Conservation (phyloP, 2,797 vertebrate species). For the Microcaecilia unicolor region DNA sequence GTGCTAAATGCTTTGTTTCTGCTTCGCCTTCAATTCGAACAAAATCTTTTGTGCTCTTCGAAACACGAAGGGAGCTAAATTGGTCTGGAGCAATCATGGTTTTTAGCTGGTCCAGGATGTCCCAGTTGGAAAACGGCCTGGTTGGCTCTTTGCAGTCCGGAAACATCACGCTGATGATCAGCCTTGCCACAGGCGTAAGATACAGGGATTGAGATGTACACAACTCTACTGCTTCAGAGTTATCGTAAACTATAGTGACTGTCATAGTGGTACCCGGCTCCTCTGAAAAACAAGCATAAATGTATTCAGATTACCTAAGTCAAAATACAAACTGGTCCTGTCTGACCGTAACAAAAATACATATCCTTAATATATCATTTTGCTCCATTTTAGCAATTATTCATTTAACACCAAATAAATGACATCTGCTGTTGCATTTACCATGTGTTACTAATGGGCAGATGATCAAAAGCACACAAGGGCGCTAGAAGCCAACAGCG, state of each 20-base stretch:
- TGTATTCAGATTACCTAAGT: no score
- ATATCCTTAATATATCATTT: no score
- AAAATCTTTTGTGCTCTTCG: constrained; percentile 43
- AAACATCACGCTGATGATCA: constrained; percentile 45
- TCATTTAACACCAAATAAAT: no score
- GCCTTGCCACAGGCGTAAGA: constrained; percentile 49
- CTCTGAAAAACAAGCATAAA: constrained; percentile 25
- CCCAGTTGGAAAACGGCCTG: constrained; percentile 43
- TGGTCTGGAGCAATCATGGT: constrained; percentile 44
- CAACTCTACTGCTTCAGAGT: constrained; percentile 48
- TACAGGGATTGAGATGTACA: constrained; percentile 43
- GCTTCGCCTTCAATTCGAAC: constrained; percentile 47
- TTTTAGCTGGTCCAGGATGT: constrained; percentile 51
- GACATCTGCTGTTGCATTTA: no score
- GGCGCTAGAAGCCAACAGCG: no score
- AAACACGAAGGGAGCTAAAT: constrained; percentile 44
- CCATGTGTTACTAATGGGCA: no score
- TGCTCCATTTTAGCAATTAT: no score
- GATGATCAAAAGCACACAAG: no score
- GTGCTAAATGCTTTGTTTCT: constrained; percentile 38
- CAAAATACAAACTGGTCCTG: no score
- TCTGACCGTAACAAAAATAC: no score
- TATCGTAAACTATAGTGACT: constrained; percentile 45
- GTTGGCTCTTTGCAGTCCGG: constrained; percentile 26
- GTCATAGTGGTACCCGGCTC: constrained; percentile 32